These are phyloP conservation scores for Artibeus lituratus DNA, from an alignment of 2,797 vertebrate genomes.

Conservation along the genomic window DNA sequence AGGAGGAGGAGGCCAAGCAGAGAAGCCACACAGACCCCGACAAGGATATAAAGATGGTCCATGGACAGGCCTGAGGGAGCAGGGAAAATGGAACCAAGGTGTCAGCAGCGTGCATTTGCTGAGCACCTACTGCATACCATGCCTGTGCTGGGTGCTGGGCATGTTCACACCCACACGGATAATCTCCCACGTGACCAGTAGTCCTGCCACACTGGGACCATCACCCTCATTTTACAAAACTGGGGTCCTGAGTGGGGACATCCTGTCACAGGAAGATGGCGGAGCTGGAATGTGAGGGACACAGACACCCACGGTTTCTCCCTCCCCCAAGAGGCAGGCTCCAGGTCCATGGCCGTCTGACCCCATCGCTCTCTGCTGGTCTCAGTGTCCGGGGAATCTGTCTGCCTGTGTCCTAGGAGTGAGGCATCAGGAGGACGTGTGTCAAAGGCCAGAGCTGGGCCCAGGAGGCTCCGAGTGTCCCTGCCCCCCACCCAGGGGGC, in stretches of 20 bases:
- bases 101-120: too few species aligned
- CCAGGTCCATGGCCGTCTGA: too few species aligned
- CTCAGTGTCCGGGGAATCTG: accelerated
- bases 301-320: accelerated
- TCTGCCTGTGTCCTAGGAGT: neutral
- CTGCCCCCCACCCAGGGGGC: accelerated
- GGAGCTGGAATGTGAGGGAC: neutral
- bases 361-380: neutral
- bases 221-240: neutral
- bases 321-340: neutral
- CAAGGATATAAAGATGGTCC: neutral
- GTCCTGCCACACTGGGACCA: neutral
- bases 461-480: neutral
- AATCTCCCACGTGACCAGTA: accelerated
- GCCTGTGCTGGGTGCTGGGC: accelerated
- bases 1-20: conserved; percentile 14
- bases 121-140: neutral
- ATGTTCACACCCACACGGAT: accelerated
- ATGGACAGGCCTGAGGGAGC: neutral
- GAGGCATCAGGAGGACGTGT: accelerated
- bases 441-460: neutral
- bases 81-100: too few species aligned
- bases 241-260: accelerated
- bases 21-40: neutral
- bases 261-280: accelerated